Base-by-base conservation (phyloP, 2,888 invertebrate genomes). In the Mamestra brassicae region DNA sequence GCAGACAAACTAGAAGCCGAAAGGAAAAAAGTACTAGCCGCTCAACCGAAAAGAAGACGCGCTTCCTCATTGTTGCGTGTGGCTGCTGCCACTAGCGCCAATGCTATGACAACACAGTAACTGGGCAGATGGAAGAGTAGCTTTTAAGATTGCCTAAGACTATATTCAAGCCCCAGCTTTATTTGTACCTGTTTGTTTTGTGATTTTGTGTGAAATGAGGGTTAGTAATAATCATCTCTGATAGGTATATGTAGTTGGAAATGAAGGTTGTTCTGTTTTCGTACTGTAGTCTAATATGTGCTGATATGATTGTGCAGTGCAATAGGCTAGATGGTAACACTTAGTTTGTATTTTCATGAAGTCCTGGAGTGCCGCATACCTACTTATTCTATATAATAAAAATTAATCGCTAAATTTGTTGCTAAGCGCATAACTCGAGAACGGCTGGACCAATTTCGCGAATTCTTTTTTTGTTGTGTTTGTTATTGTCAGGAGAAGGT, bases 11-110 rank as follows among this genome's bases (percentile, higher is more conserved):
- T 92, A 63, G 92, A 93, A 85, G 92, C 76, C 60, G 95, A 95
- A 68, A 91, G 91, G 64, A 91, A 90, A 83, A 90, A 76, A 81
- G 8, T 86, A 57, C 92, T 93, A 80, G 95, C 90, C 1, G 92
- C 93, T 2, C 92, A 93, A 15, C 94, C 95, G 3, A 95, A 93
- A 87, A 96, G 91, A 87, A 90, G 90, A 83, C 89, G 92, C 13
- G 89, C 94, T 10, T 93, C 94, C 0, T 90, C 90, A 50, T 76
- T 95, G 4, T 85, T 95, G 42, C 90, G 93, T 45, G 91, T 88
- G 55, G 87, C 90, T 11, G 11, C 57, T 36, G 26, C 58, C 11
- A 5, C 47, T 26, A 78, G 61, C 52, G 38, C 60, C 11, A 52
- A 17, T 55, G 64, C 64, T 52, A 4, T 66, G 55, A 2, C 13